Evolutionary conservation across 2,888 invertebrate genomes (phyloP).

Genomic region (Girardia tigrina): DNA sequence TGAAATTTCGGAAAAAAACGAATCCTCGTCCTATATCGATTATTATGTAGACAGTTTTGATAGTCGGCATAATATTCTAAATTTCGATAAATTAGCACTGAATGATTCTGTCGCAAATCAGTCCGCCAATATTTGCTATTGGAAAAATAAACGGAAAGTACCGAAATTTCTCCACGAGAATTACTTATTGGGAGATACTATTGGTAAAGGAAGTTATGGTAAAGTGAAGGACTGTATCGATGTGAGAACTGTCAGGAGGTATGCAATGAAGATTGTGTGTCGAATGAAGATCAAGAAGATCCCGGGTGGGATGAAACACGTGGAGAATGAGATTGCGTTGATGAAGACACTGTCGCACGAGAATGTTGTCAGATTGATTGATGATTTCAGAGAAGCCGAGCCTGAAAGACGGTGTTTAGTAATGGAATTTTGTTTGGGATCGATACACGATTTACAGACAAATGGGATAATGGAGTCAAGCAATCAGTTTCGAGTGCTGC

Average conservation of each 20-base stretch:
- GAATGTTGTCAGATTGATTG: conserved; percentile 30
- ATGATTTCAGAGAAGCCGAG: conserved; percentile 31
- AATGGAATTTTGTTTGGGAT: conserved; percentile 35
- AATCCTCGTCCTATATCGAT: no score
- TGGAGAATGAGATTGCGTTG: conserved; percentile 33
- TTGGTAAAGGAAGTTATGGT: conserved; percentile 31
- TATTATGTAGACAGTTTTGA: not conserved
- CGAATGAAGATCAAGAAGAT: conserved; percentile 33
- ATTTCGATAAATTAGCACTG: not conserved
- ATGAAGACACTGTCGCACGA: conserved; percentile 29
- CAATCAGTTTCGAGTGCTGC: conserved; percentile 34
- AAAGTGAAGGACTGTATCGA: conserved; percentile 37
- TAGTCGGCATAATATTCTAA: not conserved
- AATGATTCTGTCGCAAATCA: not conserved
- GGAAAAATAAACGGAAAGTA: conserved; percentile 16
- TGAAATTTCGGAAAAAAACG: conserved; percentile 6
- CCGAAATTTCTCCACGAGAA: conserved; percentile 5
- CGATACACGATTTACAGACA: conserved; percentile 36
- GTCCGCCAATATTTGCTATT: conserved; percentile 1
- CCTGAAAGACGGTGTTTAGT: conserved; percentile 33
- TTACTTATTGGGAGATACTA: conserved; percentile 26
- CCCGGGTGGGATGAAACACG: conserved; percentile 32
- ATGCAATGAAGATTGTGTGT: conserved; percentile 35
- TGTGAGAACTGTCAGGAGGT: conserved; percentile 21
- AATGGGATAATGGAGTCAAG: conserved; percentile 25